These are phyloP conservation scores for human (Homo sapiens) DNA, from an alignment of 2,113 vertebrate genomes.

Conservation along the genomic window GRCh38 chr2:202305001-202305500, in stretches of 20 bases:
- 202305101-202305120: not conserved
- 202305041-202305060: not conserved
- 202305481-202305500: not conserved
- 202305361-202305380: not conserved
- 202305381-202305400: not conserved
- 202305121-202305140: not conserved
- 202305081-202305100: not conserved
- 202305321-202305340: not conserved
- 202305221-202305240: not conserved
- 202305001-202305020: not conserved
- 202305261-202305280: not conserved
- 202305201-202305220: not conserved
- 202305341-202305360: not conserved
- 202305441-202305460: not conserved
- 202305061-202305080: not conserved
- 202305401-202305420: not conserved
- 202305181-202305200: not conserved
- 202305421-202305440: not conserved
- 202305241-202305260: not conserved
- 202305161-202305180: not conserved
- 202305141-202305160: not conserved
- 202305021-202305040: not conserved
- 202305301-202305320: not conserved
- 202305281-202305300: too few species aligned
- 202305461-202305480: not conserved